Evolutionary conservation across 2,113 vertebrate genomes (phyloP).

Genomic region (Aphyosemion australe): DNA sequence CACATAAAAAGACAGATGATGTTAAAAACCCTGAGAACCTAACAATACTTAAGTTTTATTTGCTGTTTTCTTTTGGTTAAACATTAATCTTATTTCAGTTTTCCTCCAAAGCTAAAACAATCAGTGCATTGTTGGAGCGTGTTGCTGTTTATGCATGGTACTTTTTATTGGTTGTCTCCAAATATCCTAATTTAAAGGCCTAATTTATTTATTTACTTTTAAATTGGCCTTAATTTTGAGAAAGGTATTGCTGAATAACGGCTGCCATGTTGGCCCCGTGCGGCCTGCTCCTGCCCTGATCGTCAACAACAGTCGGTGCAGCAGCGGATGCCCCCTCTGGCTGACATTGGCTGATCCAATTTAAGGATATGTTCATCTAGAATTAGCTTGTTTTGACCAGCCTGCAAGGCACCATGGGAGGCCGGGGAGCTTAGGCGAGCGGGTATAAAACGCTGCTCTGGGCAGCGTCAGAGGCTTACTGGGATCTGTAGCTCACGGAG

Average conservation of each 20-base stretch:
- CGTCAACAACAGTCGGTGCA: slow-evolving; percentile 11
- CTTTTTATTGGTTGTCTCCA: no score
- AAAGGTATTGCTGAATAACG: slow-evolving; percentile 16
- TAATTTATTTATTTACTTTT: neutral
- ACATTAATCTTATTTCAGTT: no score
- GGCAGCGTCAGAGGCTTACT: slow-evolving; percentile 42
- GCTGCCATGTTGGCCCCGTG: neutral
- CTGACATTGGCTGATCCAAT: slow-evolving; percentile 86
- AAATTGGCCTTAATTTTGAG: neutral
- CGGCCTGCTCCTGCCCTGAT: slow-evolving; percentile 21
- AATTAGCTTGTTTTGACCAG: slow-evolving; percentile 85
- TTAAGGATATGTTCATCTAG: slow-evolving; percentile 84
- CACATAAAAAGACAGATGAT: no score
- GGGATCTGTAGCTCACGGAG: slow-evolving; percentile 61
- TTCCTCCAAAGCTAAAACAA: no score
- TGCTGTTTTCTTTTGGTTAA: no score
- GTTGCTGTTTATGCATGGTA: no score
- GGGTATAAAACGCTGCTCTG: slow-evolving; percentile 81
- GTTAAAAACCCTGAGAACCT: no score
- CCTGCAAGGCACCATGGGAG: slow-evolving; percentile 82
- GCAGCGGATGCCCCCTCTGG: slow-evolving; percentile 58
- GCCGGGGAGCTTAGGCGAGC: slow-evolving; percentile 74
- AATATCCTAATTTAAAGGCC: no score
- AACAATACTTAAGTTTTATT: no score
- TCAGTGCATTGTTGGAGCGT: no score